Evolutionary conservation across 2,888 invertebrate species (phyloP).

Genomic region (Oligia strigilis): DNA sequence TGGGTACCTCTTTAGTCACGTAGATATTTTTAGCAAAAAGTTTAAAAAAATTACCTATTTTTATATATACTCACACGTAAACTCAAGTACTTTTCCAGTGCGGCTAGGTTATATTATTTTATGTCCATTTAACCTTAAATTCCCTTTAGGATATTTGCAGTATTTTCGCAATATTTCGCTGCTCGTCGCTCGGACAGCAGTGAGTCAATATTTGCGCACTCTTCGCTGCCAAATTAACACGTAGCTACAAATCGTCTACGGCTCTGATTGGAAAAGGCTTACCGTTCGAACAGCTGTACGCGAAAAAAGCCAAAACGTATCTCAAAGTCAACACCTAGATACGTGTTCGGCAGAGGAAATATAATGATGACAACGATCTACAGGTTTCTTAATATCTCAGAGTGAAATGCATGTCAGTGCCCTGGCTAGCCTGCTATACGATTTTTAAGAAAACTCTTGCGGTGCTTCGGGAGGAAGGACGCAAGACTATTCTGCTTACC

Average conservation of each 20-base stretch:
- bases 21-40: not conserved
- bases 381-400: not conserved
- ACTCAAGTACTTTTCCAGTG: not conserved
- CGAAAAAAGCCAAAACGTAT: conserved; percentile 25
- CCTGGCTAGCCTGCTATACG: not conserved
- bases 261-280: conserved; percentile 47
- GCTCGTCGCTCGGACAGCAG: conserved; percentile 3
- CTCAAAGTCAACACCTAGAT: not conserved
- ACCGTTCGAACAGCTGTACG: conserved; percentile 7
- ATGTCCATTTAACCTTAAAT: not conserved
- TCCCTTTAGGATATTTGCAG: conserved; percentile 12
- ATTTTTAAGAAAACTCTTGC: not conserved
- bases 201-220: conserved; percentile 25
- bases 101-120: not conserved
- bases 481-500: not conserved
- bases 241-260: conserved; percentile 17
- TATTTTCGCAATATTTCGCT: conserved; percentile 9
- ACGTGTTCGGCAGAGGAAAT: not conserved
- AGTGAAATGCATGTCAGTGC: not conserved
- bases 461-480: too few relatives aligned
- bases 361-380: not conserved
- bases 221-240: conserved; percentile 36
- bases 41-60: not conserved
- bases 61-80: not conserved
- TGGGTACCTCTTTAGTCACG: not conserved